Base-by-base conservation (phyloP, 1,140 invertebrate species). In the Aphidius ervi region DNA sequence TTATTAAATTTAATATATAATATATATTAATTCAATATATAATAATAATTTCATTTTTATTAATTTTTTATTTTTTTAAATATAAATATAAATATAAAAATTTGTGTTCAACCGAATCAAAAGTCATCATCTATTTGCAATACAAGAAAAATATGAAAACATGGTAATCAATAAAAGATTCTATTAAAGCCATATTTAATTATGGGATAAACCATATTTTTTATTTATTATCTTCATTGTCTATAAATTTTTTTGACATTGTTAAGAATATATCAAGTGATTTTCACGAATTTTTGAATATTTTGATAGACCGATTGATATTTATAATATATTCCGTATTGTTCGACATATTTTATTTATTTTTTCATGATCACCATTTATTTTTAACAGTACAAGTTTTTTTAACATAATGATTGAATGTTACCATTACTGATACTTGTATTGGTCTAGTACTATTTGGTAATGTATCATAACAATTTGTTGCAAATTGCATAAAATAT, bases 261-360 rank as follows among this genome's bases (percentile, higher is more conserved):
- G 86, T 85, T 67, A 88, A 81, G 60, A 91, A 79, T 57, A 92
- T 85, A 70, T 90, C 88, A 48, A 93, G 82, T 1, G 88, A 85
- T 74, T 92, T 75, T 90, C 89, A 63, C 87, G 84, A 61, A 92
- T 83, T 64, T 87, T 84, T 7, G 88, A 88, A 73, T 91, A 88
- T 67, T 88, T 89, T 31, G 86, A 83, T 68, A 91, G 85, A 65
- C 87, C 82, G 63, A 90, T 83, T 56, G 87, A 84, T 62, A 85
- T 83, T 46, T 80, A 74, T 9, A 88, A 74, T 46, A 88, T 82
- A 63, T 86, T 81, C 56, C 77, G 72, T 4, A 85, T 74, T 7
- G 82, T 82, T 23, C 71, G 67, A 45, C 73, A 70, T 58, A 76
- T 68, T 16, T 64, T 69, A 42, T 68, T 59, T 46, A 83, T 68